phyloP scores from a whole-genome alignment of 2,113 vertebrate species.

The Lipophrys pholis region DNA sequence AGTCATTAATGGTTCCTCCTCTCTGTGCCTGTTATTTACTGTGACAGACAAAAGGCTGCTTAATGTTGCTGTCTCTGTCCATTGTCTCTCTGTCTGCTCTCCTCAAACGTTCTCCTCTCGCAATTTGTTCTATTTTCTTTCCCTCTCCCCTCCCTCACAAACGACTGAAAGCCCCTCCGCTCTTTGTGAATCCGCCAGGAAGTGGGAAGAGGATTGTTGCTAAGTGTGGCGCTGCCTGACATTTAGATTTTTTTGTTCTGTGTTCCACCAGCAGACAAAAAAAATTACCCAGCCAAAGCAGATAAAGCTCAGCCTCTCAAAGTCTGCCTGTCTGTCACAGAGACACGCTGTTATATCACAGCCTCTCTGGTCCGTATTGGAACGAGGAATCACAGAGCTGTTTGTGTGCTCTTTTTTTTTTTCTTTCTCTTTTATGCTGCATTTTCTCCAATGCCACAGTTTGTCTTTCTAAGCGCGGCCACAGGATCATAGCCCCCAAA shows the following conservation, averaged over 20 bases:
- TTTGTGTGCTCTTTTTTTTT: not conserved
- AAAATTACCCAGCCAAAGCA: constrained; percentile 23
- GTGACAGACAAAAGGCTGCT: constrained; percentile 67
- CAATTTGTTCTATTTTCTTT: not conserved
- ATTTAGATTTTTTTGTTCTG: constrained; percentile 73
- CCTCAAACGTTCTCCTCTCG: not conserved
- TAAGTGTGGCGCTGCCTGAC: constrained; percentile 68
- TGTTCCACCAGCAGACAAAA: constrained; percentile 61
- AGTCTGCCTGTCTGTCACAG: constrained; percentile 42
- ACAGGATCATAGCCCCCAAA: constrained; percentile 11
- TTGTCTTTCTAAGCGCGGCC: not conserved
- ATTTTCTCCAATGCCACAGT: constrained; percentile 18
- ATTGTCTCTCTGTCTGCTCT: constrained; percentile 45
- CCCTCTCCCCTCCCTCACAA: constrained; percentile 37
- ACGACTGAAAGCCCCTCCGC: constrained; percentile 53
- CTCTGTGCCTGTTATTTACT: constrained; percentile 43
- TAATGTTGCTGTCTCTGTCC: constrained; percentile 59
- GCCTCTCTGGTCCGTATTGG: constrained; percentile 6
- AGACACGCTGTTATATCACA: constrained; percentile 39
- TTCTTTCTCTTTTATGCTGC: not conserved
- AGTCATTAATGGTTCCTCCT: constrained; percentile 42
- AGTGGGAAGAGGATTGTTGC: constrained; percentile 65
- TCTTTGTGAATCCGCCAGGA: constrained; percentile 63
- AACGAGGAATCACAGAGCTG: not conserved
- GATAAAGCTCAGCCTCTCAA: constrained; percentile 44